phyloP scores from a whole-genome alignment of 1,140 invertebrate genomes.

The Pararge aegeria region DNA sequence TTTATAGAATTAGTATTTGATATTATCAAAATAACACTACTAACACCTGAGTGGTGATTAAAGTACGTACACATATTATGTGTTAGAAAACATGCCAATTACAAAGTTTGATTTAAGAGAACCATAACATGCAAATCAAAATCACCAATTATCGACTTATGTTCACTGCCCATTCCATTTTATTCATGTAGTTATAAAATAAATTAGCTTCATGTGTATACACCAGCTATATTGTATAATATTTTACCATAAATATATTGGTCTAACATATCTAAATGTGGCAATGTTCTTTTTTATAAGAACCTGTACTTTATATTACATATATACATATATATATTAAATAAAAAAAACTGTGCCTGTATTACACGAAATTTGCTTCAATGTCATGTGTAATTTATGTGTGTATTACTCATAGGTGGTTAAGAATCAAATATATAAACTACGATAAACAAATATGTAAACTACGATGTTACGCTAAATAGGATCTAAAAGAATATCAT shows the following conservation, averaged over 20 bases:
- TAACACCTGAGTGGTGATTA: no score
- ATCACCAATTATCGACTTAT: slow-evolving; percentile 16
- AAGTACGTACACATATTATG: no score
- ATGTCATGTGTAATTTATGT: slow-evolving; percentile 1
- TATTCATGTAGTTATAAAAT: neutral
- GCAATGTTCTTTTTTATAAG: slow-evolving; percentile 8
- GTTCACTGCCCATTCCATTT: slow-evolving; percentile 21
- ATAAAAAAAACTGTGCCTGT: slow-evolving; percentile 22
- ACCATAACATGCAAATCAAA: no score
- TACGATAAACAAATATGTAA: no score
- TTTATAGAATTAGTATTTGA: no score
- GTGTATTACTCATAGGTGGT: neutral
- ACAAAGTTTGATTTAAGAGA: slow-evolving; percentile 1
- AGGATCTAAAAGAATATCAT: neutral
- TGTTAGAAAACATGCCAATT: no score
- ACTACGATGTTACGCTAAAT: neutral
- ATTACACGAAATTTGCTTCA: slow-evolving; percentile 14
- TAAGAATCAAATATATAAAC: neutral
- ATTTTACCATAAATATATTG: neutral
- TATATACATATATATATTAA: slow-evolving; percentile 4
- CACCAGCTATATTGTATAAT: neutral
- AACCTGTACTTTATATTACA: slow-evolving; percentile 4
- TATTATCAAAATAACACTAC: no score
- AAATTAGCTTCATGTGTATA: neutral
- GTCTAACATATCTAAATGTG: slow-evolving; percentile 9